phyloP scores from a whole-genome alignment of 1,140 invertebrate species.

The Orchesella cincta region DNA sequence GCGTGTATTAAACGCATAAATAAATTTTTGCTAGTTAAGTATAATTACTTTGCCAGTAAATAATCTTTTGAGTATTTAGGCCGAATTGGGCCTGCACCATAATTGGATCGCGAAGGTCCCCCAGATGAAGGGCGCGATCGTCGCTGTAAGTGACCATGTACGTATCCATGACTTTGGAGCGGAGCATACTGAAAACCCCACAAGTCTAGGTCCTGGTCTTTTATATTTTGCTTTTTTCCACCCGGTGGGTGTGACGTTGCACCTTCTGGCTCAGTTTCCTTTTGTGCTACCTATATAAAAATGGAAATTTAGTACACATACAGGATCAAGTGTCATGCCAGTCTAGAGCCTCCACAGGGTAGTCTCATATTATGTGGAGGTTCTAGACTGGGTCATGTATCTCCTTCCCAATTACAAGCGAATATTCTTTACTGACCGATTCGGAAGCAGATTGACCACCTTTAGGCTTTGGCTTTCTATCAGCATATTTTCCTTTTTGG shows the following conservation, averaged over 20 bases:
- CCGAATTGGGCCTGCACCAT: slow-evolving; percentile 53
- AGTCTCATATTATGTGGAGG: too few species aligned
- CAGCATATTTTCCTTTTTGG: neutral
- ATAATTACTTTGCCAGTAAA: slow-evolving; percentile 83
- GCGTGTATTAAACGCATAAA: neutral
- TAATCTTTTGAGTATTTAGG: slow-evolving; percentile 63
- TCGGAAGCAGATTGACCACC: neutral
- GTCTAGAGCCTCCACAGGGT: too few species aligned
- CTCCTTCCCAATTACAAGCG: slow-evolving; percentile 60
- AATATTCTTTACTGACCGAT: slow-evolving; percentile 57
- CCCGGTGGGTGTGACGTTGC: slow-evolving; percentile 77
- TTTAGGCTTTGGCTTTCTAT: neutral
- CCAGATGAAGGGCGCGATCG: slow-evolving; percentile 56
- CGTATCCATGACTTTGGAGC: slow-evolving; percentile 57
- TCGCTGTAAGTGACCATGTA: slow-evolving; percentile 42
- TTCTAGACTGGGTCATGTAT: neutral
- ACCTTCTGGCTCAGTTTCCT: slow-evolving; percentile 67
- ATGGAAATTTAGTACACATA: slow-evolving; percentile 38
- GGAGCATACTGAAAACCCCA: slow-evolving; percentile 80
- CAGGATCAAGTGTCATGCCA: slow-evolving; percentile 32
- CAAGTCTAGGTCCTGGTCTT: too few species aligned
- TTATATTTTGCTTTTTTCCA: slow-evolving; percentile 88
- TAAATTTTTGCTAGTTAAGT: neutral
- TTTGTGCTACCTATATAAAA: slow-evolving; percentile 59
- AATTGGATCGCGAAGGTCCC: slow-evolving; percentile 66